Evolutionary conservation across 2,113 vertebrate species (phyloP).

Genomic region (Dermatemys mawii): DNA sequence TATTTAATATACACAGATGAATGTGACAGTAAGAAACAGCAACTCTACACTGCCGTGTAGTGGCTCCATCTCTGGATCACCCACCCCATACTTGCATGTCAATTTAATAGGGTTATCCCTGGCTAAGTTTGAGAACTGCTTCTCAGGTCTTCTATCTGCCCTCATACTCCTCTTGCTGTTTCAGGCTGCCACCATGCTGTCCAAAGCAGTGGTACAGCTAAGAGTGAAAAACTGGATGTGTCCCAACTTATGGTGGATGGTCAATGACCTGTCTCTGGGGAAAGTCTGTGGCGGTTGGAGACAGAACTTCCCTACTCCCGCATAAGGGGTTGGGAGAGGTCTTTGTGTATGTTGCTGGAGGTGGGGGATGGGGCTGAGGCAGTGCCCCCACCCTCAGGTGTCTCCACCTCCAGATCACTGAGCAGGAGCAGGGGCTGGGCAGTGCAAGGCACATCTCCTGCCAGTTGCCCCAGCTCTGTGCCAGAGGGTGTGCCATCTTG

Average conservation of each 20-base stretch:
- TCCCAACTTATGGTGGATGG: no score
- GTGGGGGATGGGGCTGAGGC: conserved; percentile 78
- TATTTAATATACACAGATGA: neutral
- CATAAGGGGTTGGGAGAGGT: no score
- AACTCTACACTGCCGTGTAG: neutral
- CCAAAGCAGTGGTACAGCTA: no score
- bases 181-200: no score
- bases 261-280: no score
- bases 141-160: neutral
- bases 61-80: neutral
- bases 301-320: no score
- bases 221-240: no score
- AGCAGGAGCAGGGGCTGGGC: conserved; percentile 80
- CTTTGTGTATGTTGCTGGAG: conserved; percentile 43
- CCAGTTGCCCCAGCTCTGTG: conserved; percentile 69
- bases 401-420: conserved; percentile 66
- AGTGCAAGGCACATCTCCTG: conserved; percentile 66
- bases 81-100: neutral
- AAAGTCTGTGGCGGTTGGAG: no score
- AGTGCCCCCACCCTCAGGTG: neutral
- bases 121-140: neutral
- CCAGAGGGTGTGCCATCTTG: conserved; percentile 88
- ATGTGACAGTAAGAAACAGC: neutral
- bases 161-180: neutral
- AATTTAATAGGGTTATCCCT: neutral